A percentile compares a stretch with the other conserved stretches of the same genome.
phyloP scores from a whole-genome alignment of 1,140 invertebrate species.

The Drosophila bocqueti region DNA sequence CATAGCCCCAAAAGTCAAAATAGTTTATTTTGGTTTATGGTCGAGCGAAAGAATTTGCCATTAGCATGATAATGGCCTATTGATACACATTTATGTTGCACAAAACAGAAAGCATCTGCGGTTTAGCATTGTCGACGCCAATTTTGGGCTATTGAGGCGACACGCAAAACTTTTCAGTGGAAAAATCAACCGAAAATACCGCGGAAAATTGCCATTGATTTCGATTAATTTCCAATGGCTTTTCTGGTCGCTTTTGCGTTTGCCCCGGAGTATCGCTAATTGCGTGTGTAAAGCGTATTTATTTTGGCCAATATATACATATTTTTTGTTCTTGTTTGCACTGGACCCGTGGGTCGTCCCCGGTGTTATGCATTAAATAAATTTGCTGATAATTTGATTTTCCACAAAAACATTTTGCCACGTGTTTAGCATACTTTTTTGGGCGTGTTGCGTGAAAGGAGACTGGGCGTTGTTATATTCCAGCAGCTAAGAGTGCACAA shows the following conservation, averaged over 20 bases:
- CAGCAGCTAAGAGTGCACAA: constrained; percentile 27
- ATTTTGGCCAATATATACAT: constrained; percentile 2
- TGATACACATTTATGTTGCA: constrained; percentile 23
- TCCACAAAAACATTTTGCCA: constrained; percentile 40
- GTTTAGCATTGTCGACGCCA: constrained; percentile 38
- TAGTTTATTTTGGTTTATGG: constrained; percentile 22
- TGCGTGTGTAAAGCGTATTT: constrained; percentile 29
- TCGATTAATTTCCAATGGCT: constrained; percentile 49
- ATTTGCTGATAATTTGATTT: constrained; percentile 56
- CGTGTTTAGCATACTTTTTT: constrained; percentile 49
- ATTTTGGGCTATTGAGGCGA: constrained; percentile 6
- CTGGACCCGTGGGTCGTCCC: neutral
- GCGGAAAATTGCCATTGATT: constrained; percentile 45
- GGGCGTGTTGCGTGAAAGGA: neutral
- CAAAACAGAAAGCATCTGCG: constrained; percentile 32
- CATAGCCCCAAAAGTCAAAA: constrained; percentile 9
- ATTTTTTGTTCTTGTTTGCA: constrained; percentile 11
- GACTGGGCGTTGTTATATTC: neutral
- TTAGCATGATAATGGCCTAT: constrained; percentile 41
- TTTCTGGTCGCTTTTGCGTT: constrained; percentile 28
- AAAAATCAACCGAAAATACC: constrained; percentile 51
- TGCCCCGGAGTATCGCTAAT: constrained; percentile 34
- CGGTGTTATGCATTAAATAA: constrained; percentile 44
- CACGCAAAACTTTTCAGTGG: constrained; percentile 29
- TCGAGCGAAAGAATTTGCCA: constrained; percentile 3